phyloP scores from a whole-genome alignment of 2,113 vertebrate species.

The Nesoenas mayeri region DNA sequence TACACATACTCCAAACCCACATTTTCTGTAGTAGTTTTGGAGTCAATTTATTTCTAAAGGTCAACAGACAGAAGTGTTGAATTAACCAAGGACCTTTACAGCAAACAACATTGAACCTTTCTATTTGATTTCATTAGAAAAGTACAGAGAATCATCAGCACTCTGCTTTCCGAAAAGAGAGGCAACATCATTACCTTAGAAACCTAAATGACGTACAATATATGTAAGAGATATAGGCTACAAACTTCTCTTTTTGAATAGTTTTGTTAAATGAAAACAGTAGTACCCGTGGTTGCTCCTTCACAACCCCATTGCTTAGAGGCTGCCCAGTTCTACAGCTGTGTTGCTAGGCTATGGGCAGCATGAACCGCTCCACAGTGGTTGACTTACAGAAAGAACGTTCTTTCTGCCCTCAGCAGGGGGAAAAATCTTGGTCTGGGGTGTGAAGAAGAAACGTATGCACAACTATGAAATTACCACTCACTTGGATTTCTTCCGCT shows the following conservation, averaged over 20 bases:
- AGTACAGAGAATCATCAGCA: neutral
- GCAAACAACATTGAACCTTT: neutral
- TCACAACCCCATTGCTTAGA: neutral
- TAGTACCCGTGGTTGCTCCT: neutral
- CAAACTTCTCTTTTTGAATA: neutral
- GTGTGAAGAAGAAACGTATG: neutral
- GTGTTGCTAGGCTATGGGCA: neutral
- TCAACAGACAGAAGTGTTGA: neutral
- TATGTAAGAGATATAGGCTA: neutral
- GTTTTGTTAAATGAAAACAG: neutral
- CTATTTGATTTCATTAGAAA: neutral
- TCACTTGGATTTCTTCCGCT: slow-evolving; percentile 90
- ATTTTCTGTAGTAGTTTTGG: neutral
- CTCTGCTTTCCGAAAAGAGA: neutral
- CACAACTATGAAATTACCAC: neutral
- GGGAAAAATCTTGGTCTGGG: neutral
- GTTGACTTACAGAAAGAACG: fast-evolving
- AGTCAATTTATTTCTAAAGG: neutral
- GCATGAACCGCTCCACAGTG: neutral
- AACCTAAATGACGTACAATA: neutral
- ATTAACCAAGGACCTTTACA: neutral
- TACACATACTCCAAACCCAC: neutral
- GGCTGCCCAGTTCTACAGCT: neutral
- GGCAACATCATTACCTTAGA: neutral
- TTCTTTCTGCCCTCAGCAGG: neutral